These are phyloP conservation scores for Wiebesia pumilae DNA, from an alignment of 1,140 invertebrate species.

Conservation along the genomic window DNA sequence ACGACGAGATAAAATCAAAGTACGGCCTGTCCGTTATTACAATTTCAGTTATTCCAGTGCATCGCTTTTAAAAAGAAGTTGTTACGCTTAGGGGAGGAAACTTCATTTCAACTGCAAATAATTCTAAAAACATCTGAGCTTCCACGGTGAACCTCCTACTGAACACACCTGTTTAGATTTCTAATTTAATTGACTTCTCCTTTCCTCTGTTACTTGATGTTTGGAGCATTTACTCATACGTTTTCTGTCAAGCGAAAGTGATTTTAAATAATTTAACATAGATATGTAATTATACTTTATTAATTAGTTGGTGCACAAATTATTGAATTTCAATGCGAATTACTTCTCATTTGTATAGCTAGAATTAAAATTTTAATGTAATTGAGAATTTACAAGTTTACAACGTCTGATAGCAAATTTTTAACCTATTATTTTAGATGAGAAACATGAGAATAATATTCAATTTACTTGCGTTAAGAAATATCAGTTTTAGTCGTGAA, in stretches of 20 bases:
- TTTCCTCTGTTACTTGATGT: not conserved
- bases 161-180: too few relatives aligned
- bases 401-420: too few relatives aligned
- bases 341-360: not conserved
- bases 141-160: not conserved
- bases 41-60: not conserved
- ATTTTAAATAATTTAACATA: not conserved
- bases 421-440: too few relatives aligned
- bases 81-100: not conserved
- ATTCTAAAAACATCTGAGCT: not conserved
- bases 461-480: too few relatives aligned
- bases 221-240: not conserved
- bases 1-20: slow-evolving; percentile 7
- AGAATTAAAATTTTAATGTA: too few relatives aligned
- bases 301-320: not conserved
- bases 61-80: not conserved
- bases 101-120: not conserved
- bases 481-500: too few relatives aligned
- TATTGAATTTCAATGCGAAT: not conserved
- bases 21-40: not conserved
- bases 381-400: too few relatives aligned
- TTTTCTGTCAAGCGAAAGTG: not conserved
- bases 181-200: not conserved
- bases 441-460: too few relatives aligned
- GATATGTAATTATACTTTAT: not conserved